Conservation (phyloP, 2,113 vertebrate species). For the Percina caprodes region DNA sequence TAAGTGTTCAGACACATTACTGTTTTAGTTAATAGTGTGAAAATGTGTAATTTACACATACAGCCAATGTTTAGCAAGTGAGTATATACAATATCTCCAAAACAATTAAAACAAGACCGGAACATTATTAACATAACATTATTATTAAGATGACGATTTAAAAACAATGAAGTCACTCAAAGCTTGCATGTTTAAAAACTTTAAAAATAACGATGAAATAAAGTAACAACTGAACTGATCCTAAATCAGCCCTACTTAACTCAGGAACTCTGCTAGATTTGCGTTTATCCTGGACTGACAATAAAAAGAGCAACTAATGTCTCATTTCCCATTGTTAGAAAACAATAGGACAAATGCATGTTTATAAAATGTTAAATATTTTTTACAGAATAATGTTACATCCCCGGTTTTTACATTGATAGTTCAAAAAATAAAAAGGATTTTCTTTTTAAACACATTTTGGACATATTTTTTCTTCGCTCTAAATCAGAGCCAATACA, state of each 20-base stretch:
- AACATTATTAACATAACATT: neutral
- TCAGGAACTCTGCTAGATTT: neutral
- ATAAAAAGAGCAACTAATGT: conserved; percentile 2
- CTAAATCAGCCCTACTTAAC: neutral
- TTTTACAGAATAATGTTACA: conserved; percentile 2
- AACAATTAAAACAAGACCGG: neutral
- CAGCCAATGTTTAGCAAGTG: neutral
- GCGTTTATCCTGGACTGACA: conserved; percentile 7
- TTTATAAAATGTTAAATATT: conserved; percentile 4
- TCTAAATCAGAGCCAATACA: conserved; percentile 6
- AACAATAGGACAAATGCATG: conserved; percentile 9
- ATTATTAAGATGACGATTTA: neutral
- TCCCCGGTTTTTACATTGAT: neutral
- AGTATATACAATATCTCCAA: no score
- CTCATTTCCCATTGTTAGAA: conserved; percentile 7
- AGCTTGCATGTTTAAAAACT: neutral
- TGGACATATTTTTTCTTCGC: neutral
- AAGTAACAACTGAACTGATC: neutral
- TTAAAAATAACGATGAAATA: neutral
- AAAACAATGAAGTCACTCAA: neutral
- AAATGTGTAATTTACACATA: neutral
- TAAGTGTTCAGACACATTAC: neutral
- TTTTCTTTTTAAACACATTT: conserved; percentile 19
- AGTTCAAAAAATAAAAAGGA: neutral
- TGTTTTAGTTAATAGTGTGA: neutral